phyloP scores from a whole-genome alignment of 2,797 vertebrate genomes.

The Thunnus albacares region DNA sequence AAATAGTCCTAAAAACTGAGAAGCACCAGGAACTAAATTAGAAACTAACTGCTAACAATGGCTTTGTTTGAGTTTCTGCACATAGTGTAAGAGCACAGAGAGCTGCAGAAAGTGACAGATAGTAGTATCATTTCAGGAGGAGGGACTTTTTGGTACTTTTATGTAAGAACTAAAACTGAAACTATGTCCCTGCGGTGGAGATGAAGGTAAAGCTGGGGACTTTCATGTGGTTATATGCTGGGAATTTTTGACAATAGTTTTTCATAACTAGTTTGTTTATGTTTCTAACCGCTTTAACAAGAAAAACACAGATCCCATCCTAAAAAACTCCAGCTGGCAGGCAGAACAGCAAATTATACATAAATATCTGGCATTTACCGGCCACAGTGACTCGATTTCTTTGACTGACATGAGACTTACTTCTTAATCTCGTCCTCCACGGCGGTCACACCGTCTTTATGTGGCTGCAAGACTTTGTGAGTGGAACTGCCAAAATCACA shows the following conservation, averaged over 20 bases:
- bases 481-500: conserved; percentile 99
- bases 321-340: no score
- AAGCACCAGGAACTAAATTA: no score
- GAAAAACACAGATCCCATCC: background rate
- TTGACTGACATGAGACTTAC: conserved; percentile 75
- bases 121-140: no score
- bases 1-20: no score
- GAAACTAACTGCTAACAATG: no score
- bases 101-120: no score
- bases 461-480: conserved; percentile 93
- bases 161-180: background rate
- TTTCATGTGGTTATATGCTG: background rate
- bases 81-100: no score
- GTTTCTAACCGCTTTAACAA: background rate
- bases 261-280: background rate
- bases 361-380: no score
- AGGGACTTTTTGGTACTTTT: no score
- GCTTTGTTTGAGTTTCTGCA: no score
- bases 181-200: background rate
- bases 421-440: conserved; percentile 99
- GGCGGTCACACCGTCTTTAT: conserved; percentile 94
- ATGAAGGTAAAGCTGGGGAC: background rate
- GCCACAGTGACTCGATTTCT: background rate
- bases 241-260: background rate
- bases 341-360: no score